Base-by-base conservation (phyloP, 2,113 vertebrate genomes). In the Rhizomys pruinosus region DNA sequence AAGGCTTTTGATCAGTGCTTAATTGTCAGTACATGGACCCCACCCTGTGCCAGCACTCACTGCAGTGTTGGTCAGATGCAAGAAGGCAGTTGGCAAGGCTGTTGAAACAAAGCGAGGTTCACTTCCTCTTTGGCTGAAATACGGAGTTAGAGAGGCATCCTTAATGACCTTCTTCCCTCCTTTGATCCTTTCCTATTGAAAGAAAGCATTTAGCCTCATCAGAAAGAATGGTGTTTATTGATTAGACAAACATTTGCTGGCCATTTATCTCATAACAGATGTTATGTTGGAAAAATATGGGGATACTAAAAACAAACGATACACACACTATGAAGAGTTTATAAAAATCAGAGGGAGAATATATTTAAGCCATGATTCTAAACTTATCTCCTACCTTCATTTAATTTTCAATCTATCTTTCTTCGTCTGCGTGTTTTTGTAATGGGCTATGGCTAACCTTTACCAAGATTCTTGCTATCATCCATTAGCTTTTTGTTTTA, bases 1-100 rank as follows among this genome's bases (percentile, higher is more conserved):
- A 96, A 86, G 71, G 32, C 71, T 89, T 86, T 90, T 82, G 66
- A 93, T 93, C 55, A 76, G 73, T 44, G 42, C 64, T 23, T n/a
- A 10, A 71, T 34, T 94, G 74, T 94, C 61, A 87, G 72, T 39
- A 85, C 52, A 57, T 23, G 29, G 23, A 68, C n/a, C 52, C 19
- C 34, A 63, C 1, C 10, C 73, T 57, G 16, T 25, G 92, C 76
- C 27, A 78, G 68, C 37, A 57, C 52, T 64, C 39, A 44, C 11
- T 39, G 55, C 11, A 85, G 42, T 79, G 71, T 85, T 73, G 32
- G 32, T 10, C 39, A 93, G 25, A 86, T 9, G 39, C n/a, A n/a
- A 61, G 34, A 73, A 72, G 15, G 37, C 37, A 59, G 72, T 1
- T 7, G 0, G 39, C 32, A 13, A 2, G 16, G 1, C 32, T 84